Evolutionary conservation across 2,113 vertebrate genomes (phyloP).

Genomic region (Oncorhynchus clarkii): DNA sequence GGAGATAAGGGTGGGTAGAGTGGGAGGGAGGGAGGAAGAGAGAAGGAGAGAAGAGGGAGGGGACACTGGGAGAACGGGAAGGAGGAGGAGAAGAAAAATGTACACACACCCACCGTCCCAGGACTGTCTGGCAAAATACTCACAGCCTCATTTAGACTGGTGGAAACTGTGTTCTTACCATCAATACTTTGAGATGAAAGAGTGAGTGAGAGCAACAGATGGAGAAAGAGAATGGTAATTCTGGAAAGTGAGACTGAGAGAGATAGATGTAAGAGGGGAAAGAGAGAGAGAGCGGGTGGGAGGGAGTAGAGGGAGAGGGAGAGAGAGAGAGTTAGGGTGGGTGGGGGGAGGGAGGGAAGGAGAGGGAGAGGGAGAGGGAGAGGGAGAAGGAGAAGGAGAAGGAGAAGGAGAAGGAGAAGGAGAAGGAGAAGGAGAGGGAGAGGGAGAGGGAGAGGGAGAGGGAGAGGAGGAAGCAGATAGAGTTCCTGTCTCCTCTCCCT

Average conservation of each 20-base stretch:
- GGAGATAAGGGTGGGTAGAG: neutral
- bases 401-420: neutral
- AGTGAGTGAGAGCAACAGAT: neutral
- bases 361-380: neutral
- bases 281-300: neutral
- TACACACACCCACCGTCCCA: neutral
- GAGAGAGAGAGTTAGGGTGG: neutral
- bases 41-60: neutral
- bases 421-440: neutral
- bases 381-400: neutral
- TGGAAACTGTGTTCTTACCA: neutral
- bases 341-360: neutral
- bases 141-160: too few species aligned
- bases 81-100: neutral
- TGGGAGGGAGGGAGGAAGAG: neutral
- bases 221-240: neutral
- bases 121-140: too few species aligned
- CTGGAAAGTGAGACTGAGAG: neutral
- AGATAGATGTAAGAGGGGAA: neutral
- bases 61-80: neutral
- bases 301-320: too few species aligned
- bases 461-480: neutral
- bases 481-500: slow-evolving; percentile 36
- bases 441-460: neutral
- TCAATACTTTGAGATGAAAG: neutral